Conservation (phyloP, 2,113 vertebrate species). For the Thamnophis sirtalis region DNA sequence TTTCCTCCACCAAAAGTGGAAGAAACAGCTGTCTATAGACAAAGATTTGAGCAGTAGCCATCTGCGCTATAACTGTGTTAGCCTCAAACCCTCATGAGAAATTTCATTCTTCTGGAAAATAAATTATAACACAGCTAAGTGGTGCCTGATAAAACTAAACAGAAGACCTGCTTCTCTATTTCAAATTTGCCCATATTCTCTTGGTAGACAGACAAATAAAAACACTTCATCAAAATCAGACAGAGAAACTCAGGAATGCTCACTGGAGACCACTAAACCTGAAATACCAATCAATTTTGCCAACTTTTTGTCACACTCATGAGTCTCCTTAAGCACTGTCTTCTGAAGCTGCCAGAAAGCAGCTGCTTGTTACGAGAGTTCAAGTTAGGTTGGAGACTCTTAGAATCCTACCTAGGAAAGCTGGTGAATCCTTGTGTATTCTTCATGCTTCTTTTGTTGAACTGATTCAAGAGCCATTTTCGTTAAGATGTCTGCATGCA, state of each 20-base stretch:
- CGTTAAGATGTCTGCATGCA: background rate
- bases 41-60: constrained; percentile 70
- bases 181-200: constrained; percentile 80
- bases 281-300: constrained; percentile 82
- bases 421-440: background rate
- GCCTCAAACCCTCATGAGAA: constrained; percentile 74
- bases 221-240: constrained; percentile 85
- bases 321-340: constrained; percentile 68
- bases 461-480: background rate
- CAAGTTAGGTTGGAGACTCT: background rate
- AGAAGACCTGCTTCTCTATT: constrained; percentile 74
- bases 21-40: constrained; percentile 66
- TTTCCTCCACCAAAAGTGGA: constrained; percentile 44
- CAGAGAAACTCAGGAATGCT: constrained; percentile 75
- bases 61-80: constrained; percentile 81
- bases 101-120: constrained; percentile 79
- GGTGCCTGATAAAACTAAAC: constrained; percentile 81
- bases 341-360: constrained; percentile 59
- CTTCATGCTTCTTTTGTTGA: background rate
- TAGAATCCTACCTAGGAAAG: background rate
- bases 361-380: constrained; percentile 35
- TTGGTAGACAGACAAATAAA: constrained; percentile 79
- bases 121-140: constrained; percentile 84
- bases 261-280: constrained; percentile 77
- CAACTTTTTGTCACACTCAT: constrained; percentile 76